Evolutionary conservation across 2,113 vertebrate genomes (phyloP), one percentile per base, ranked within the genome.

Genomic region (Toxotes chatareus): DNA sequence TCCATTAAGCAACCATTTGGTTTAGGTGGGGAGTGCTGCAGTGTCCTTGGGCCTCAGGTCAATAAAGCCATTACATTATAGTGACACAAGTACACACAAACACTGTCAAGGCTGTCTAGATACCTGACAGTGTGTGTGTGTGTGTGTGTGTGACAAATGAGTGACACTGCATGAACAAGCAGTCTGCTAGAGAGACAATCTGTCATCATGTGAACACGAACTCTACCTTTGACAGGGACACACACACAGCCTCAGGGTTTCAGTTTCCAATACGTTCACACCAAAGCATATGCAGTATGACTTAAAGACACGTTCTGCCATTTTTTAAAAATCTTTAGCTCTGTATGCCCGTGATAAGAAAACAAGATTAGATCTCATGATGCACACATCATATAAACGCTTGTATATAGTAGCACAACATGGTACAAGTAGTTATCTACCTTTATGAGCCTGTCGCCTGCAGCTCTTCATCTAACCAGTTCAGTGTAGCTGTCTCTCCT

Each of bases 31-130:
- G 36, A 72, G 75, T 21, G 78, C 57, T 69, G 55, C 0, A 27
- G 38, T 75, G 81, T 91, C 90, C 87, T 89, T 91, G 86, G 72
- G 77, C 79, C 72, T 89, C 60, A 60, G 86, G 91, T 91, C 87
- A 86, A 90, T 89, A 87, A 86, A 90, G 61, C 79, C 85, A 90
- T 91, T 89, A 88, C 68, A 76, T 85, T 84, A 86, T 53, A 68
- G 55, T 80, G 56, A 82, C 67, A 80, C 80, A 85, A 73, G 31
- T 51, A 31, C 77, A 69, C 55, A 49, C 78, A 38, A 9, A 79
- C 19, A 55, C 61, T 12, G 60, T 47, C 67, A 56, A 56, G 55
- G 70, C 72, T 71, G 68, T 56, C 66, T 27, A 56, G 56, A 70
- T 31, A 78, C 40, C 47, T 75, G 67, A 62, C 62, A 65, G 38